Conservation (phyloP, 2,888 invertebrate species). For the Lasioglossum calceatum region DNA sequence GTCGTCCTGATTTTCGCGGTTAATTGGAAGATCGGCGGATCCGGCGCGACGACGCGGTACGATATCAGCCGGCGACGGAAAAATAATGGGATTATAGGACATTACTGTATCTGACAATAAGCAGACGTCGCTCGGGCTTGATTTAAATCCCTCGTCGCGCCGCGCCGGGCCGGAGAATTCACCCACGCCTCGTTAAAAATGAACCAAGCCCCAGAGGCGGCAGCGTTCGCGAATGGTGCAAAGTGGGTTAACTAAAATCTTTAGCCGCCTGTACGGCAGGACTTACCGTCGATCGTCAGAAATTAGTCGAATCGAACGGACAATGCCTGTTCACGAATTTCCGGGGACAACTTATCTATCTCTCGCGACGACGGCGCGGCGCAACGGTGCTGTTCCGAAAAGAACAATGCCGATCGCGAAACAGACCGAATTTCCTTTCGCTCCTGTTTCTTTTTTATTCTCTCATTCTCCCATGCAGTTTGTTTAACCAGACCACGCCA, state of each 20-base stretch:
- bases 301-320: slow-evolving; percentile 47
- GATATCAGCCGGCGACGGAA: background rate
- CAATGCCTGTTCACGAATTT: slow-evolving; percentile 20
- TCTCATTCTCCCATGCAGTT: background rate
- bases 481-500: background rate
- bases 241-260: slow-evolving; percentile 72
- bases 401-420: background rate
- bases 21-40: slow-evolving; percentile 36
- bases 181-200: slow-evolving; percentile 54
- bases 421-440: background rate
- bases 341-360: slow-evolving; percentile 16
- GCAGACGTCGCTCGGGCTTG: slow-evolving; percentile 53
- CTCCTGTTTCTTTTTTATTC: background rate
- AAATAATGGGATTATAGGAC: slow-evolving; percentile 58
- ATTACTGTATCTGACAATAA: slow-evolving; percentile 63
- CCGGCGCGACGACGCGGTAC: background rate
- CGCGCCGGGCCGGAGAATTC: slow-evolving; percentile 25
- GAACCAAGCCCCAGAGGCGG: slow-evolving; percentile 35
- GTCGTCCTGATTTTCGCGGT: slow-evolving; percentile 10
- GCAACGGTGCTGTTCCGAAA: background rate
- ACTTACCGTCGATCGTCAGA: slow-evolving; percentile 46
- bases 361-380: background rate
- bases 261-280: slow-evolving; percentile 33
- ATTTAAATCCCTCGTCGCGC: slow-evolving; percentile 57
- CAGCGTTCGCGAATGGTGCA: slow-evolving; percentile 26